Conservation (phyloP, 1,140 invertebrate species). For the Ooceraea biroi region DNA sequence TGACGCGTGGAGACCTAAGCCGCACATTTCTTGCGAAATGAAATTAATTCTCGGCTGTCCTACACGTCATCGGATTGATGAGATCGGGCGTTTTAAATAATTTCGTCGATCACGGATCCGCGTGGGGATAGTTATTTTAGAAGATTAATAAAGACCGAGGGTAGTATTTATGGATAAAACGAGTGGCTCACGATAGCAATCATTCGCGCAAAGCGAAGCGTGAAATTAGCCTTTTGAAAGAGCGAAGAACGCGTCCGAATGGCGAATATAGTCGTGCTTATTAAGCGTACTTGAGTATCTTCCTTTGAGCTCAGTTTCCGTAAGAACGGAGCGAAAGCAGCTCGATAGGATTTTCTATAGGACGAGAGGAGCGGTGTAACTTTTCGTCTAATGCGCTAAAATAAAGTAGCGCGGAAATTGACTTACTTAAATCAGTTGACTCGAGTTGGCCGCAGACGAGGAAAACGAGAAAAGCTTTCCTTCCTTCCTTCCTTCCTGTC, state of each 20-base stretch:
- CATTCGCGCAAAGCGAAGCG: slow-evolving; percentile 11
- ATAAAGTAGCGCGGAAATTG: slow-evolving; percentile 56
- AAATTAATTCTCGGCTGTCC: not conserved
- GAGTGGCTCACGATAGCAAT: not conserved
- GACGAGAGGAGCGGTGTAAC: slow-evolving; percentile 24
- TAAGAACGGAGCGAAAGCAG: slow-evolving; percentile 39
- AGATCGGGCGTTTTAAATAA: not conserved
- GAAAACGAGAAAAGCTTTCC: slow-evolving; percentile 60
- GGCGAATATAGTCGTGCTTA: slow-evolving; percentile 27
- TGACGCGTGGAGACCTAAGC: too few relatives aligned
- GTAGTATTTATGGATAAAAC: not conserved
- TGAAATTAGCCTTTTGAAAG: slow-evolving; percentile 22
- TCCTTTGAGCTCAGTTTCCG: slow-evolving; percentile 40
- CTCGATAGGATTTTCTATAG: slow-evolving; percentile 40
- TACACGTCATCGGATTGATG: not conserved
- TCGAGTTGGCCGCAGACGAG: slow-evolving; percentile 44
- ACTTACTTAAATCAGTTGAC: slow-evolving; percentile 63
- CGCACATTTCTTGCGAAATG: not conserved
- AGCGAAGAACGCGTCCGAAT: not conserved
- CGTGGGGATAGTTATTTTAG: not conserved
- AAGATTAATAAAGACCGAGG: not conserved
- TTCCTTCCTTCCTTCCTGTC: too few relatives aligned
- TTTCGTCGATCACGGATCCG: not conserved
- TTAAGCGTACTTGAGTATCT: slow-evolving; percentile 44
- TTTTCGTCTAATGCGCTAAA: slow-evolving; percentile 58